Percentiles rank a stretch among this genome's conserved stretches.
Evolutionary conservation across 35 echinoderm and acorn worm species (phyloP).

Genomic region (Patiria miniata): DNA sequence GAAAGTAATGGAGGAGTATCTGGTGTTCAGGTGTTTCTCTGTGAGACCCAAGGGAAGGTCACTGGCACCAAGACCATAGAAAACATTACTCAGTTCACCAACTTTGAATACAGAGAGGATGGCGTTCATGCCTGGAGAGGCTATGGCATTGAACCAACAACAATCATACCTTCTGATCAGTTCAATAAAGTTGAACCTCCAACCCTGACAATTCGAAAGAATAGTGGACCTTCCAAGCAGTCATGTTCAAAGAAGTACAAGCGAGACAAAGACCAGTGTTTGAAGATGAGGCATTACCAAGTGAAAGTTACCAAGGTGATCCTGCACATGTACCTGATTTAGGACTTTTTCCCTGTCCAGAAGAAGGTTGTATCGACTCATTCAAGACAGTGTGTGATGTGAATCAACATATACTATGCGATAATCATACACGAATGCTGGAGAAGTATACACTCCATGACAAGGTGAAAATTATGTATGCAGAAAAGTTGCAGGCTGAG

Average conservation of each 20-base stretch:
- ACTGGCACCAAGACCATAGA: neutral
- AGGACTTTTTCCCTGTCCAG: neutral
- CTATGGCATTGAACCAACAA: conserved; percentile 19
- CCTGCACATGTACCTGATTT: neutral
- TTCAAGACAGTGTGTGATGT: neutral
- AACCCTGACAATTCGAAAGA: neutral
- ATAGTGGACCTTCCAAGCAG: too few relatives aligned
- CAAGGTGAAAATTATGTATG: neutral
- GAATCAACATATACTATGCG: neutral
- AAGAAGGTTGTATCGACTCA: neutral
- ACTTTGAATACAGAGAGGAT: too few relatives aligned
- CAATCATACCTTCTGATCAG: too few relatives aligned
- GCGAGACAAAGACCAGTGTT: neutral
- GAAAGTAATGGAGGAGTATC: neutral
- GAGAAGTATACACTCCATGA: neutral
- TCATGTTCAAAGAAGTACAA: neutral
- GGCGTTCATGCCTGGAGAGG: too few relatives aligned
- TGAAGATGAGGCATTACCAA: neutral
- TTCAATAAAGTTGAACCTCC: too few relatives aligned
- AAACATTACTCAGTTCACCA: too few relatives aligned
- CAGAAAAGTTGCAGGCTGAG: neutral
- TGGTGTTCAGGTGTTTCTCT: too few relatives aligned
- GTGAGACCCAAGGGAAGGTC: neutral
- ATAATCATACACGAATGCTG: neutral
- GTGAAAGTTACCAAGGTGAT: neutral